Percentiles rank a stretch among this genome's conserved stretches.
Conservation (phyloP, 1,140 invertebrate species). For the Pseudomyrmex flavicornis region DNA sequence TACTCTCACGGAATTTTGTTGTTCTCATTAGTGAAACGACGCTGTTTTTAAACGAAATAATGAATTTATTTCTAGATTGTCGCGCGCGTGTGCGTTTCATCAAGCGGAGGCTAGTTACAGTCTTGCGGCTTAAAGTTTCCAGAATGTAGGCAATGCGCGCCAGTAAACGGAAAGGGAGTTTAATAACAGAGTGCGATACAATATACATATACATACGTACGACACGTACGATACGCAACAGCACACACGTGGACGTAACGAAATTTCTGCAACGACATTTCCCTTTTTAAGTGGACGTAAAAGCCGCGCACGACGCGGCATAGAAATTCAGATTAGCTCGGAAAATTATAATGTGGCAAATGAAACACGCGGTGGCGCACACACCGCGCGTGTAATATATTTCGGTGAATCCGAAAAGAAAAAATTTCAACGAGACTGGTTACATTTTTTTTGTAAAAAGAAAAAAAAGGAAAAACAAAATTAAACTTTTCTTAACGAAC, state of each 20-base stretch:
- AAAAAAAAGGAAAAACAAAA: too few relatives aligned
- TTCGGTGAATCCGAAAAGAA: background rate
- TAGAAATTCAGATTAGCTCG: conserved; percentile 39
- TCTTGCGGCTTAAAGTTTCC: conserved; percentile 30
- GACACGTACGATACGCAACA: background rate
- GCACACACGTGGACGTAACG: conserved; percentile 37
- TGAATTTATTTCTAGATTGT: conserved; percentile 25
- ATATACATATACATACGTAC: too few relatives aligned
- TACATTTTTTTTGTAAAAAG: background rate
- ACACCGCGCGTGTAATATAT: background rate
- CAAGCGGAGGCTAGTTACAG: background rate
- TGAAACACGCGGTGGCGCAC: background rate
- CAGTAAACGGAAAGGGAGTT: conserved; percentile 9
- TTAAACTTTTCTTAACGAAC: too few relatives aligned
- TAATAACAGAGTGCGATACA: conserved; percentile 19
- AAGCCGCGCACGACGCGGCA: conserved; percentile 8
- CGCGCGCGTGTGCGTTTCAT: background rate
- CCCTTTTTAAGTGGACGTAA: conserved; percentile 46
- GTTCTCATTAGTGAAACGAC: too few relatives aligned
- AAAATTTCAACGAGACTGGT: background rate
- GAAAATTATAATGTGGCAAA: conserved; percentile 43
- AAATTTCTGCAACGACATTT: conserved; percentile 39
- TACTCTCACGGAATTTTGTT: background rate
- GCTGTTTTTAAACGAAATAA: background rate
- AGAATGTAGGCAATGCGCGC: conserved; percentile 34